These are phyloP conservation scores for Poecilia gillii DNA, from an alignment of 2,797 vertebrate genomes.

Conservation along the genomic window DNA sequence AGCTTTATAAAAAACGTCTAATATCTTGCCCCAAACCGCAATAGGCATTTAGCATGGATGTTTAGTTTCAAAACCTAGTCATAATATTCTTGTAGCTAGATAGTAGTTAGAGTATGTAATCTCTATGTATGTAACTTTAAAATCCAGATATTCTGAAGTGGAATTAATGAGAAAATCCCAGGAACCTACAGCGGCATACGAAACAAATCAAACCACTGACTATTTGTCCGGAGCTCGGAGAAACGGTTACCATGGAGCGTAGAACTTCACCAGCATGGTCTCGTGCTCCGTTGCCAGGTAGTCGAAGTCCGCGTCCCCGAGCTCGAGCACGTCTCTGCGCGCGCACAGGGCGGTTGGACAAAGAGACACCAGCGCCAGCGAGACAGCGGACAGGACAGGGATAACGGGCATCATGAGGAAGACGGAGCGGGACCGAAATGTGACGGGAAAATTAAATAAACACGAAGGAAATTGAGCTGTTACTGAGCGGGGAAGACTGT, in stretches of 20 bases:
- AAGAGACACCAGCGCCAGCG: slow-evolving; percentile 15
- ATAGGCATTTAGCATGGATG: background rate
- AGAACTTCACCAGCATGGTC: slow-evolving; percentile 84
- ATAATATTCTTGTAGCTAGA: background rate
- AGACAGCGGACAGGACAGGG: slow-evolving; percentile 24
- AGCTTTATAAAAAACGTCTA: background rate
- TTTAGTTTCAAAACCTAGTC: background rate
- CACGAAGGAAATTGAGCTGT: background rate
- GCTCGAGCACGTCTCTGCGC: slow-evolving; percentile 76
- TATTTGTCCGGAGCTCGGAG: background rate
- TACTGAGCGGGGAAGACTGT: background rate
- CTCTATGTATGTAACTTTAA: background rate
- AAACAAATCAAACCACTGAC: no score
- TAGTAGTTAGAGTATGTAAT: background rate
- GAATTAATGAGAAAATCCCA: background rate
- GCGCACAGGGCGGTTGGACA: slow-evolving; percentile 24
- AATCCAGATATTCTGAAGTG: background rate
- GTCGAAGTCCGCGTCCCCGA: slow-evolving; percentile 80
- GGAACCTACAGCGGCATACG: background rate
- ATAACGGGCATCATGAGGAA: slow-evolving; percentile 34
- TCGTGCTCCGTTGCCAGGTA: slow-evolving; percentile 79
- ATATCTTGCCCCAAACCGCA: background rate
- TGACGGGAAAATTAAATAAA: background rate
- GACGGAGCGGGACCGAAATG: background rate
- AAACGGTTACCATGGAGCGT: slow-evolving; percentile 81